Percentiles rank a stretch among this genome's conserved stretches.
Evolutionary conservation across 2,113 vertebrate genomes (phyloP).

Genomic region (Canis aureus): DNA sequence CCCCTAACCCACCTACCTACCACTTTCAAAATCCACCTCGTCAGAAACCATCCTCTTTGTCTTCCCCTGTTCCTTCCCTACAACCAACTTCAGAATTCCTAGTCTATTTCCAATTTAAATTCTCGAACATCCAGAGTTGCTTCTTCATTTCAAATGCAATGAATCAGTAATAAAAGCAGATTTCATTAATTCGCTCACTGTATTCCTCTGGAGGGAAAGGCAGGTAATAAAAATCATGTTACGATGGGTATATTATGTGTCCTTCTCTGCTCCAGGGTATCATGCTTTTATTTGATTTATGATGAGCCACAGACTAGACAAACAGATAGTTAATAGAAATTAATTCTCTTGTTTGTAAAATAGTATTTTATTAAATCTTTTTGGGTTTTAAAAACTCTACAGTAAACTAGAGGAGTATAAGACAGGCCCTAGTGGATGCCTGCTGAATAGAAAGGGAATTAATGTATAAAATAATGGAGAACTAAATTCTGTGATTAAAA

Average conservation of each 20-base stretch:
- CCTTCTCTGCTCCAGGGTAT: neutral
- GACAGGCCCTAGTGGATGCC: neutral
- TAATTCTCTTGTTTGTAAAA: slow-evolving; percentile 32
- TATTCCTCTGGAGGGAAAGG: neutral
- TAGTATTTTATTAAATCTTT: neutral
- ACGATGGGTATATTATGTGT: neutral
- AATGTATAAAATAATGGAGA: neutral
- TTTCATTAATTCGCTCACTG: neutral
- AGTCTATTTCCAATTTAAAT: neutral
- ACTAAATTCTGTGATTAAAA: neutral
- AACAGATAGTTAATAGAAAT: slow-evolving; percentile 39
- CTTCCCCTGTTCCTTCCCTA: rapidly evolving
- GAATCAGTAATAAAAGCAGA: neutral
- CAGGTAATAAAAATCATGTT: neutral
- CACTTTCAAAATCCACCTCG: rapidly evolving
- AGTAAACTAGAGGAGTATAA: neutral
- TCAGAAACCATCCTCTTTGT: rapidly evolving
- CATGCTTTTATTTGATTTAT: neutral
- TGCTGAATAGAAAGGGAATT: neutral
- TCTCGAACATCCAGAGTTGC: no score
- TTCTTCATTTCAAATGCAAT: neutral
- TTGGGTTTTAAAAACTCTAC: neutral
- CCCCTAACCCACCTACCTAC: rapidly evolving
- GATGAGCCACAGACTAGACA: neutral
- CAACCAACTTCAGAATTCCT: neutral